phyloP scores from a whole-genome alignment of 2,888 invertebrate genomes.

The Philhelius pedissequus region DNA sequence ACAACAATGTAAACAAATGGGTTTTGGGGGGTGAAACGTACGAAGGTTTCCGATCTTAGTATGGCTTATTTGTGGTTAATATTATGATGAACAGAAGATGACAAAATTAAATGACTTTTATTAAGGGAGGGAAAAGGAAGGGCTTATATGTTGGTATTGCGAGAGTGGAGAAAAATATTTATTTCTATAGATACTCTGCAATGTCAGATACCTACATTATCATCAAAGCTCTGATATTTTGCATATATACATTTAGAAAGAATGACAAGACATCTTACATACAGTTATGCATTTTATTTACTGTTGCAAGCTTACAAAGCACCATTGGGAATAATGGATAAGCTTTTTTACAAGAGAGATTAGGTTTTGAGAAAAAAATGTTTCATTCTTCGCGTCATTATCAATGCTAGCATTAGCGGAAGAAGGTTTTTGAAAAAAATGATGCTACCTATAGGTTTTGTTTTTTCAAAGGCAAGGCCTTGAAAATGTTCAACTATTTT shows the following conservation, averaged over 20 bases:
- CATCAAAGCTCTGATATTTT: not conserved
- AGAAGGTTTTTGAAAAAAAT: not conserved
- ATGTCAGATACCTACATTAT: not conserved
- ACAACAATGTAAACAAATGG: too few relatives aligned
- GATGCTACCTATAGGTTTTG: not conserved
- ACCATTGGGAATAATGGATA: not conserved
- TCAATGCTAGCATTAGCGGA: not conserved
- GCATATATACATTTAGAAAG: not conserved
- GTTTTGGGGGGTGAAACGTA: too few relatives aligned
- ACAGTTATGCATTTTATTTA: conserved; percentile 49
- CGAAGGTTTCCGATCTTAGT: too few relatives aligned
- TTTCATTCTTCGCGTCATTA: conserved; percentile 34
- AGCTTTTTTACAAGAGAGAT: not conserved
- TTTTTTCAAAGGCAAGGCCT: not conserved
- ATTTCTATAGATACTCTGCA: not conserved
- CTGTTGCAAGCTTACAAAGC: not conserved
- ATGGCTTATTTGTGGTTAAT: not conserved
- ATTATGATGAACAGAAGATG: too few relatives aligned
- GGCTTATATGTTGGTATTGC: not conserved
- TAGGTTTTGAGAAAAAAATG: conserved; percentile 24
- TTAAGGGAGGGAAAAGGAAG: not conserved
- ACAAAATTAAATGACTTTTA: not conserved
- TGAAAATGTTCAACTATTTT: not conserved
- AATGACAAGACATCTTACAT: not conserved
- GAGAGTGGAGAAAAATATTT: not conserved